Conservation (phyloP, 1,140 invertebrate genomes). For the Drosophila biarmipes region DNA sequence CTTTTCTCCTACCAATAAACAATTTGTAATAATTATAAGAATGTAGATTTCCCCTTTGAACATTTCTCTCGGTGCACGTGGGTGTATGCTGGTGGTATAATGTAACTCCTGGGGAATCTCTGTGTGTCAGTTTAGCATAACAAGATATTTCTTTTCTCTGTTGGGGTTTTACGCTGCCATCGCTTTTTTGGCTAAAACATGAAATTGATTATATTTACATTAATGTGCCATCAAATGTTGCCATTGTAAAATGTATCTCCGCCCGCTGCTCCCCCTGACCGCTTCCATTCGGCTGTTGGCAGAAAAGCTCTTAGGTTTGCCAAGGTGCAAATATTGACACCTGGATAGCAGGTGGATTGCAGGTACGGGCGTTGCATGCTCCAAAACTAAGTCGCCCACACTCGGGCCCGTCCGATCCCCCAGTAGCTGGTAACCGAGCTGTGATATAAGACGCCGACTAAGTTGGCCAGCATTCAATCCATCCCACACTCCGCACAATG, state of each 20-base stretch:
- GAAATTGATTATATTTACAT: constrained; percentile 83
- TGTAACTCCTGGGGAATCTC: constrained; percentile 82
- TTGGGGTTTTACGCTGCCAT: constrained; percentile 40
- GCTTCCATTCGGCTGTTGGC: constrained; percentile 44
- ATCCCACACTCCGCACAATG: constrained; percentile 33
- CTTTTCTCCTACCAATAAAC: too few species aligned
- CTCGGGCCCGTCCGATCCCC: constrained; percentile 4
- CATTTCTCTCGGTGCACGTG: background rate
- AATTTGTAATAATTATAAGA: too few species aligned
- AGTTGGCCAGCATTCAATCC: constrained; percentile 15
- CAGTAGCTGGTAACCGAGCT: background rate
- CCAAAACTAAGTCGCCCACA: constrained; percentile 29
- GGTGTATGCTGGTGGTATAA: constrained; percentile 50
- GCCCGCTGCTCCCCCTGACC: constrained; percentile 9
- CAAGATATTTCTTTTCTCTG: constrained; percentile 78
- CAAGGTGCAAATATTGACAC: constrained; percentile 78
- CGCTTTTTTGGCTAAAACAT: constrained; percentile 77
- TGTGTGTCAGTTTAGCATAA: constrained; percentile 83
- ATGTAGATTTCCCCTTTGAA: background rate
- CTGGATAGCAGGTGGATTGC: constrained; percentile 54
- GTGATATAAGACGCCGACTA: constrained; percentile 18
- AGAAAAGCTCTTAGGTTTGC: constrained; percentile 70
- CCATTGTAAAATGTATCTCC: constrained; percentile 66
- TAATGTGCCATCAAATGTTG: constrained; percentile 80
- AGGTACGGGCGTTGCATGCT: background rate